A percentile compares a stretch with the other conserved stretches of the same genome.
Conservation (phyloP, 1,140 invertebrate species). For the Drosophila setifemur region DNA sequence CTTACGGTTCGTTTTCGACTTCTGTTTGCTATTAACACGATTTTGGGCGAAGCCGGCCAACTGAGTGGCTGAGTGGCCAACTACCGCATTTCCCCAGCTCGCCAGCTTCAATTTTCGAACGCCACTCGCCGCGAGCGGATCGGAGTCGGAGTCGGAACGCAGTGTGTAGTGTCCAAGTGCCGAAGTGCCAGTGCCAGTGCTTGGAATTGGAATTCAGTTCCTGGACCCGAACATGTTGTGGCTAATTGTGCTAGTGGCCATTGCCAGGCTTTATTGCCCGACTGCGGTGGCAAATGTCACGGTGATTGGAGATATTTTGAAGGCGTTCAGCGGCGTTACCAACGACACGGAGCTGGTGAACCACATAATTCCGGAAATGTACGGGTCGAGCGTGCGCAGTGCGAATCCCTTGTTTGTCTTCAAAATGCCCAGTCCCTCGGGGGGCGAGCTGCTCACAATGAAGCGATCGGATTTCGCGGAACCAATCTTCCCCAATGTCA, state of each 20-base stretch:
- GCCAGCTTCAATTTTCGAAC: conserved; percentile 66
- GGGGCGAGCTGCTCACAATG: conserved; percentile 50
- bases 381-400: conserved; percentile 49
- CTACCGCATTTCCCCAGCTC: conserved; percentile 63
- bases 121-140: conserved; percentile 51
- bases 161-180: background rate
- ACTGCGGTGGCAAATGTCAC: conserved; percentile 33
- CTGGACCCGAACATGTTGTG: conserved; percentile 37
- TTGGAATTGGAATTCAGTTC: conserved; percentile 18
- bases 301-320: conserved; percentile 64
- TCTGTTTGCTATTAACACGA: conserved; percentile 66
- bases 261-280: conserved; percentile 1
- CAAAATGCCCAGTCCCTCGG: conserved; percentile 52
- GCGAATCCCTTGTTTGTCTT: conserved; percentile 69
- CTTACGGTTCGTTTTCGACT: conserved; percentile 36
- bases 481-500: conserved; percentile 75
- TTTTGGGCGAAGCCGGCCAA: conserved; percentile 45
- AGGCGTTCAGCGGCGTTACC: conserved; percentile 66
- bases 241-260: background rate
- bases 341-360: conserved; percentile 65
- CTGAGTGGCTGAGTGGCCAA: conserved; percentile 24
- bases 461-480: conserved; percentile 62
- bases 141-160: conserved; percentile 8
- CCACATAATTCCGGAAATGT: conserved; percentile 74
- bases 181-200: background rate